Base-by-base conservation (phyloP, 1,140 invertebrate genomes). In the Apis cerana region DNA sequence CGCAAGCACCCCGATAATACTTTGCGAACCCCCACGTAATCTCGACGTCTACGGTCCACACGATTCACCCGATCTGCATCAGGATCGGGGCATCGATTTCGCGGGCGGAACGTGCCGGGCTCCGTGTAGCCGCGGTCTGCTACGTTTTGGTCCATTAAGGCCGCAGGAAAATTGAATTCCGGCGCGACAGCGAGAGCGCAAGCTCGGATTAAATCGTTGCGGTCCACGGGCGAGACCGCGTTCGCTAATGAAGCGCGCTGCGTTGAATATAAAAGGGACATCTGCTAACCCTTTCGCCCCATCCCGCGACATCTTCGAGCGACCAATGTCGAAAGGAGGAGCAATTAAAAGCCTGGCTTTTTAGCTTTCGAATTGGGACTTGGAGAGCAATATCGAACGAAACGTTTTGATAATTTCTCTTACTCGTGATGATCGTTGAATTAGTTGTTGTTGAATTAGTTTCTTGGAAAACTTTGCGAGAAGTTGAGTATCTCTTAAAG, bases 161-260 rank as follows among this genome's bases (percentile, higher is more conserved):
- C 85, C 86, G 64, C 83, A 87, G 70, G 85, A 82, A 89, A 90
- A 91, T 85, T 87, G 83, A 91, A 89, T 90, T 90, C 89, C 86
- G 71, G 67, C 75, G 79, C 69, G 58, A 65, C 64, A 56, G 58
- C 62, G 71, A 62, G 85, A 84, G 80, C 82, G 69, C 75, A 59
- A 80, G 80, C 84, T 87, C 78, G 88, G 84, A 90, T 90, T 89
- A 89, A 91, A 88, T 89, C 88, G 89, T 89, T 91, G 82, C 84
- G 89, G 85, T 81, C 64, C 71, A 58, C 84, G 78, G 61, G 56
- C 76, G 79, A 86, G 80, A 87, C 86, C 86, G 70, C 86, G 72
- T 78, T 72, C 84, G 74, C 76, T 89, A 90, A 90, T 88, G 87
- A 89, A 90, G 85, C 84, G 79, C 74, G 85, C 88, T 61, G 67